phyloP scores from a whole-genome alignment of 23 tunicate genomes.

The Ciona savignyi region DNA sequence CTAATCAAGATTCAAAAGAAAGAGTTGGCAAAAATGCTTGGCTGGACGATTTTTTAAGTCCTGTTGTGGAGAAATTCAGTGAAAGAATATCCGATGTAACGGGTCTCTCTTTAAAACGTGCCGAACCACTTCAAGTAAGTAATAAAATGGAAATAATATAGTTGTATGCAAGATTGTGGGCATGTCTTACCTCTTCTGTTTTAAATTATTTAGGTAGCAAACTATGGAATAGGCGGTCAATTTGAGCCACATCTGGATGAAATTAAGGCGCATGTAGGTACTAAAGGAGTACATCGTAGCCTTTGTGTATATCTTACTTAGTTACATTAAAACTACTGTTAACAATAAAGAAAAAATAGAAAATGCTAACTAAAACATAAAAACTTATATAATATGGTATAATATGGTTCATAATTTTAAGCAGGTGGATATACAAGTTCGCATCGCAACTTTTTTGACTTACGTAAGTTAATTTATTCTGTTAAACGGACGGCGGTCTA shows the following conservation, averaged over 20 bases:
- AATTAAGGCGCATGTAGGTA: too few species aligned
- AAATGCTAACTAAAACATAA: background rate
- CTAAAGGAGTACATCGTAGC: too few species aligned
- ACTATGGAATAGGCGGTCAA: background rate
- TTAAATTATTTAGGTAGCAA: background rate
- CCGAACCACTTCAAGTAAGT: background rate
- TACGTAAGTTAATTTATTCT: too few species aligned
- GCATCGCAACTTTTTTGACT: background rate
- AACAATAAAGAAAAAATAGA: too few species aligned
- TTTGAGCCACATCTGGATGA: background rate
- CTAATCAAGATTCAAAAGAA: background rate
- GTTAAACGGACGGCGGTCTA: too few species aligned
- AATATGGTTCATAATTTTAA: too few species aligned
- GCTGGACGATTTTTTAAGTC: background rate
- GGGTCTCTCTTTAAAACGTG: background rate
- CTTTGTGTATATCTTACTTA: too few species aligned
- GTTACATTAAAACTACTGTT: too few species aligned
- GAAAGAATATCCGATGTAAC: background rate
- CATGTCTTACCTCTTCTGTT: background rate
- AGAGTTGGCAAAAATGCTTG: background rate
- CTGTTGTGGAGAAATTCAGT: background rate
- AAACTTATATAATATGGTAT: too few species aligned
- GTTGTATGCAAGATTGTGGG: background rate
- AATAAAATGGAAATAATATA: background rate
- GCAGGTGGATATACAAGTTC: background rate